phyloP scores from a whole-genome alignment of 2,888 invertebrate genomes.

The Drosophila fulvimacula region DNA sequence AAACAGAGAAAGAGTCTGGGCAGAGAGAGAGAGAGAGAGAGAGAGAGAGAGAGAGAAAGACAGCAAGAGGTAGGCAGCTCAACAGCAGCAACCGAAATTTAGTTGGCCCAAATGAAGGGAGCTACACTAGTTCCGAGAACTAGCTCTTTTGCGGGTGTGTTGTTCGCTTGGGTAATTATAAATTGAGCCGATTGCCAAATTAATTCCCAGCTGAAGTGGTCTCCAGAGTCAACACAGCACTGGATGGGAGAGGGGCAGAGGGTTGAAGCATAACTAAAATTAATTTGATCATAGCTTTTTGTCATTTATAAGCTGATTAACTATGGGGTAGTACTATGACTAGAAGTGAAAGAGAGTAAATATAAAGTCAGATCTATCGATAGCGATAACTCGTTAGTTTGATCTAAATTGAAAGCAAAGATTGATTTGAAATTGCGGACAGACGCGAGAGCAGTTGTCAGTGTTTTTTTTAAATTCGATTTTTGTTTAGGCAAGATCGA shows the following conservation, averaged over 20 bases:
- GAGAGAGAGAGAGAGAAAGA: background rate
- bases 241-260: background rate
- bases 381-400: background rate
- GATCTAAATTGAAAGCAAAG: background rate
- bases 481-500: too few relatives aligned
- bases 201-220: slow-evolving; percentile 59
- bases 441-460: too few relatives aligned
- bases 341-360: too few relatives aligned
- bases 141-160: background rate
- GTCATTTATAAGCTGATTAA: background rate
- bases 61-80: background rate
- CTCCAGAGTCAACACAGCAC: slow-evolving; percentile 24
- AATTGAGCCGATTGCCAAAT: slow-evolving; percentile 69
- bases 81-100: background rate
- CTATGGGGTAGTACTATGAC: background rate
- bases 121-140: background rate
- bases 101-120: background rate
- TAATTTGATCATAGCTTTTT: slow-evolving; percentile 1
- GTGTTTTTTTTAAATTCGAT: too few relatives aligned
- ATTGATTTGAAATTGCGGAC: background rate
- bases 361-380: background rate
- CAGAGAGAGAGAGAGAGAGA: background rate
- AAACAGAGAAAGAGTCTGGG: background rate
- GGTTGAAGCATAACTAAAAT: slow-evolving; percentile 7
- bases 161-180: slow-evolving; percentile 71